Evolutionary conservation across 1,140 invertebrate species (phyloP), one percentile per base, ranked within the genome.

Genomic region (Hirudo medicinalis): DNA sequence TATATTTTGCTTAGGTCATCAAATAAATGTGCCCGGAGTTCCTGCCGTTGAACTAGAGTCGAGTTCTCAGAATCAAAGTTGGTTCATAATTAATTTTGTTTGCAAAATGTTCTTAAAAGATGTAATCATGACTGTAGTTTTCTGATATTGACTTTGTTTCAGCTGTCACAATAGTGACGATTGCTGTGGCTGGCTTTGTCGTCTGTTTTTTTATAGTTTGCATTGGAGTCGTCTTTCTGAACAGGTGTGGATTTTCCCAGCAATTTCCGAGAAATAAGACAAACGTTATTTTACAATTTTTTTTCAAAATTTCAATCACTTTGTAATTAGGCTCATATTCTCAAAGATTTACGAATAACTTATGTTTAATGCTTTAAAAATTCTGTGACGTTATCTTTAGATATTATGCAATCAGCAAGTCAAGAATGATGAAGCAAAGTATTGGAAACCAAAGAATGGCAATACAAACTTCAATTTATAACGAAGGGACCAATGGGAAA

Each of bases 341-440:
- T 1, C 9, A 17, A 49, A 11, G 13, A 17, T 17, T 15, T 49
- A 11, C 0, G 11, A 49, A 17, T 49, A 0, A 49, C 15, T 49
- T 15, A 8, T 49, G 43, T 49, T 49, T 49, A 49, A 49, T 49
- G 11, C 11, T 6, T 40, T 49, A 49, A 11, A 49, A 49, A 15
- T 8, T 49, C 43, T 15, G 11, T 8, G 43, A 49, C 11, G 9
- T 49, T 49, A 15, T 49, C 13, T 63, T 32, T 32, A 63, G 57
- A 63, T 63, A 63, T 63, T 63, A 63, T n/a, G 57, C 57, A 22
- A 63, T 63, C 22, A 63, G 29, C 57, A 63, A 63, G 57, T 25
- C 22, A 22, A 63, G 29, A 20, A 22, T 25, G 57, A 63, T 63
- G 57, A 32, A 32, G 29, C 57, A 63, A 32, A 49, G 43, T 17